Base-by-base conservation (phyloP, 1,140 invertebrate genomes). In the Ceratina australensis region DNA sequence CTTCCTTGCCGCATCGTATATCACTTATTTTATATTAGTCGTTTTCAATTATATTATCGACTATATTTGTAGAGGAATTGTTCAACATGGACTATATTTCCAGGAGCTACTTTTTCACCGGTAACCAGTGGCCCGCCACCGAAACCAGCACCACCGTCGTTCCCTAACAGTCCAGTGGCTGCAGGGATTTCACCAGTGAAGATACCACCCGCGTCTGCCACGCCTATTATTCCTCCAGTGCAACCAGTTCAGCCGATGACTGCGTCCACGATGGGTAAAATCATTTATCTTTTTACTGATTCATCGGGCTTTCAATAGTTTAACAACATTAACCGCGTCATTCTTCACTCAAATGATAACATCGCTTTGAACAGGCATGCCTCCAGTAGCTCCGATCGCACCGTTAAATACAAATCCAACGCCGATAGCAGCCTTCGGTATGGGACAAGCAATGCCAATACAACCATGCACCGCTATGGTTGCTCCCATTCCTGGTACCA, bases 91-190 rank as follows among this genome's bases (percentile, higher is more conserved):
- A n/a, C 47, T 72, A 2, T 47, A 56, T 72, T 86, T 79, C 59
- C 71, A 92, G 91, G 91, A 20, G 85, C 87, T 72, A 89, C 88
- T 57, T 92, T 92, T 71, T 69, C 89, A 33, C 72, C 88, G 28
- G 85, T 87, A n/a, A 91, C 87, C 7, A 86, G 72, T 81, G 86
- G 88, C 47, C 88, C 88, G 52, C 91, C 91, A 24, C 91, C 91
- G 61, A 92, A 92, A 78, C 91, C 91, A 72, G 88, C 89, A 72
- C 90, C 91, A 49, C 91, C 91, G 50, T 92, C 91, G 7, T 92
- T 92, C 87, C 90, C 91, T 78, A 92, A 89, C 65, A 92, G 91
- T 82, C 91, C 91, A 67, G 87, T 91, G 2, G 28, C 71, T 56
- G 73, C 80, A 49, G 82, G 82, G 57, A 85, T 85, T 8, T 87